Evolutionary conservation across 2,797 vertebrate species (phyloP).

Genomic region (Rousettus madagascariensis): DNA sequence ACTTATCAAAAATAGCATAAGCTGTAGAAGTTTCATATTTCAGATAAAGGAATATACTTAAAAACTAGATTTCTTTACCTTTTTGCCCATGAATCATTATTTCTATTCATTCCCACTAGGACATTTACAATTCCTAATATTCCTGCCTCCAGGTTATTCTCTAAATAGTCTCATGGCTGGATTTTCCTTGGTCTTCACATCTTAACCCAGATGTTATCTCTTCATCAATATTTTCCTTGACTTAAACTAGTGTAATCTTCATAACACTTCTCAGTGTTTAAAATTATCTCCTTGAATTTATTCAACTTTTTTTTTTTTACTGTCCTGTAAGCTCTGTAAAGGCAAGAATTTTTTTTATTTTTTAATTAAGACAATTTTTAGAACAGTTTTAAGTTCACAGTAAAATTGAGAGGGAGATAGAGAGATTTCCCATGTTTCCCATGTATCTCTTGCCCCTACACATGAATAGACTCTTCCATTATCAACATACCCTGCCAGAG

Average conservation of each 20-base stretch:
- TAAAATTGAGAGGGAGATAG: neutral
- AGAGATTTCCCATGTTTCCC: neutral
- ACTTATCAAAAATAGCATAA: constrained; percentile 49
- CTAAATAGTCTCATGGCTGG: neutral
- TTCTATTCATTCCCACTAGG: neutral
- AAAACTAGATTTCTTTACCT: constrained; percentile 9
- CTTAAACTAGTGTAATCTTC: neutral
- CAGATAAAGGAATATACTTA: constrained; percentile 21
- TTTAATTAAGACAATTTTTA: neutral
- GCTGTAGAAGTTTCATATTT: neutral
- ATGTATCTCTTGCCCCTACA: neutral
- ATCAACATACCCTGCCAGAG: neutral
- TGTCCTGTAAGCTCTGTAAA: neutral
- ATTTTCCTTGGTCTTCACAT: neutral
- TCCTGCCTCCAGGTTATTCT: neutral
- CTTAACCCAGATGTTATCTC: neutral
- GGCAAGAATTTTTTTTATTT: neutral
- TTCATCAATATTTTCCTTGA: neutral
- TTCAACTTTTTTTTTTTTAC: neutral
- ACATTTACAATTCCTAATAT: neutral
- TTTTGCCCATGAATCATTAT: neutral
- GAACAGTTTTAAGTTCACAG: neutral
- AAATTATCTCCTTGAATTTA: neutral
- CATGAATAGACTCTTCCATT: too few species aligned
- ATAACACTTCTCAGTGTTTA: neutral